These are phyloP conservation scores for Heliconius aoede DNA, from an alignment of 2,888 invertebrate species.

Conservation along the genomic window DNA sequence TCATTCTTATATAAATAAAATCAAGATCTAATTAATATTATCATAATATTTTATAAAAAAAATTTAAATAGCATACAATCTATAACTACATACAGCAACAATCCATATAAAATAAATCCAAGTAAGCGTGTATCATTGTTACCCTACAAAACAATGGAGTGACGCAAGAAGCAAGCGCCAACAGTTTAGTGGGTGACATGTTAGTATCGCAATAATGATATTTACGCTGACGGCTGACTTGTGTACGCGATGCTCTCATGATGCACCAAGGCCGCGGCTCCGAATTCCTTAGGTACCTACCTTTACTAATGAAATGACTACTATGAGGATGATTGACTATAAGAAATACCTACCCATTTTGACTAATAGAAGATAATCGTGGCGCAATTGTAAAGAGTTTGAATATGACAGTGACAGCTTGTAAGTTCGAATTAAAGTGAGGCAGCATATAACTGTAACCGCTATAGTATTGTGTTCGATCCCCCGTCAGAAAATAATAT, in stretches of 20 bases:
- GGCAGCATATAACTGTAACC: not conserved
- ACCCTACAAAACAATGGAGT: conserved; percentile 68
- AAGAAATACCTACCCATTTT: not conserved
- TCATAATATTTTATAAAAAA: not conserved
- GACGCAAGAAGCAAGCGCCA: conserved; percentile 69
- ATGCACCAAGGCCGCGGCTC: conserved; percentile 49
- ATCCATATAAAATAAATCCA: not conserved
- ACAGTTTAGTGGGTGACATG: conserved; percentile 76
- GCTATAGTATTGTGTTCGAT: not conserved
- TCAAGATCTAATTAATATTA: too few relatives aligned
- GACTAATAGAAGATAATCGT: not conserved
- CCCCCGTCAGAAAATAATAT: not conserved
- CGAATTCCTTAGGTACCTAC: conserved; percentile 37
- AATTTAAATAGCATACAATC: not conserved
- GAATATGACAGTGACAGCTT: too few relatives aligned
- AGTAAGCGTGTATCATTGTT: conserved; percentile 46
- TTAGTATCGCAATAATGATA: conserved; percentile 71
- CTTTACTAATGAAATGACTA: conserved; percentile 4
- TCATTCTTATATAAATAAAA: too few relatives aligned
- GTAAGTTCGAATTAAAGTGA: not conserved
- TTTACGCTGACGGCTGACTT: conserved; percentile 53
- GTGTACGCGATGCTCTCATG: conserved; percentile 48
- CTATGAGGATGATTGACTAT: not conserved
- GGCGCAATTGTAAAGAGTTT: too few relatives aligned
- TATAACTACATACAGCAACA: not conserved